Conservation (phyloP, 92 coral and sea anemone species). For the Desmophyllum pertusum region DNA sequence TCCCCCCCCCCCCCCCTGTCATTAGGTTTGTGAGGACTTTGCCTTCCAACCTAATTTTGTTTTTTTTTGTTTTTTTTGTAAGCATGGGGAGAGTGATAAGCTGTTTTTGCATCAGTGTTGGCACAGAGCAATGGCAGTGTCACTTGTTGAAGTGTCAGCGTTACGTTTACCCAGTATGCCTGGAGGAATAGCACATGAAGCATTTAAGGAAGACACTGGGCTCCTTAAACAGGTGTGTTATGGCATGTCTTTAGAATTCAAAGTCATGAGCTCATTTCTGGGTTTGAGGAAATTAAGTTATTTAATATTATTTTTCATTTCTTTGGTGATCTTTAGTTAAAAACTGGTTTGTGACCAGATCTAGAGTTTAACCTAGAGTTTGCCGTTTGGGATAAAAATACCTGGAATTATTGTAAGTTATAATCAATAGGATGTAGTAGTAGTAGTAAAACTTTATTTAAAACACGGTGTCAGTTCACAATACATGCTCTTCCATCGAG, state of each 20-base stretch:
- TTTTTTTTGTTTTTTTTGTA: neutral
- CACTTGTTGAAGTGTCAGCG: conserved; percentile 93
- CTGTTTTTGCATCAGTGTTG: conserved; percentile 83
- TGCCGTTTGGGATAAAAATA: no score
- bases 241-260: neutral
- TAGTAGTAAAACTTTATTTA: no score
- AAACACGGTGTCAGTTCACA: no score
- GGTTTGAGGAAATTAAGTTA: no score
- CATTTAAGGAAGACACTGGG: conserved; percentile 80
- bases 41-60: neutral
- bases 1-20: no score
- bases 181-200: conserved; percentile 94
- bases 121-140: conserved; percentile 90
- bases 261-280: neutral
- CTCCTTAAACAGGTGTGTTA: conserved; percentile 78
- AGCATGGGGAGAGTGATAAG: conserved; percentile 83
- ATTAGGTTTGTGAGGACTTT: neutral
- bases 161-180: conserved; percentile 89
- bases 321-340: no score
- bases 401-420: no score
- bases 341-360: no score
- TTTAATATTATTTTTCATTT: no score
- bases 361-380: no score
- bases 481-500: no score
- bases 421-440: no score